Conservation (phyloP, 1,140 invertebrate species). For the Nasonia longicornis region DNA sequence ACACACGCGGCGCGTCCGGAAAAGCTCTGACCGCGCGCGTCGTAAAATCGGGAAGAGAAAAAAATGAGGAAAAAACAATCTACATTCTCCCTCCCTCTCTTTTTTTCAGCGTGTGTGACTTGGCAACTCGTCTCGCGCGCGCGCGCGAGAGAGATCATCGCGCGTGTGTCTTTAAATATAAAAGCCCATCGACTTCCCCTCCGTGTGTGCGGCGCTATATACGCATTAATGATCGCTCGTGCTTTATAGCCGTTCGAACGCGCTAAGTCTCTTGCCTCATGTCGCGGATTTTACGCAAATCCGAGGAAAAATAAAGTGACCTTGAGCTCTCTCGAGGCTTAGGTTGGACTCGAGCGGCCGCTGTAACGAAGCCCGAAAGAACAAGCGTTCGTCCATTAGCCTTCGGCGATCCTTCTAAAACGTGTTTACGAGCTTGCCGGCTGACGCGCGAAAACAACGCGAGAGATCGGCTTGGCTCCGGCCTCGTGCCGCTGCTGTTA, state of each 20-base stretch:
- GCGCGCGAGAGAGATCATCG: too few species aligned
- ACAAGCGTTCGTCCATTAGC: background rate
- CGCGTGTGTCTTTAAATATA: constrained; percentile 9
- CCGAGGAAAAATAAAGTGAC: constrained; percentile 6
- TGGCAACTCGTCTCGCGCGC: background rate
- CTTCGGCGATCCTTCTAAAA: constrained; percentile 12
- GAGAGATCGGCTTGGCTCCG: too few species aligned
- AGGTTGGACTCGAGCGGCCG: background rate
- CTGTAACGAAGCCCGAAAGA: background rate
- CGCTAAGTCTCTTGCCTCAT: background rate
- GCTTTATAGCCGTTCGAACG: background rate
- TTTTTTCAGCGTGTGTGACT: background rate
- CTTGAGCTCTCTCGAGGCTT: background rate
- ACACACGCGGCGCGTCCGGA: background rate
- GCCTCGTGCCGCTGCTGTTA: background rate
- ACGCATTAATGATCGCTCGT: constrained; percentile 7
- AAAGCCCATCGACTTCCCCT: constrained; percentile 24
- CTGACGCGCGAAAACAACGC: background rate
- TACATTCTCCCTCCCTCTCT: background rate
- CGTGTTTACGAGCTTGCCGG: background rate
- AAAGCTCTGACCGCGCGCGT: background rate
- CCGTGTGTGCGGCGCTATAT: too few species aligned
- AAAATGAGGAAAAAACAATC: background rate
- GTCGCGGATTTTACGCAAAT: background rate
- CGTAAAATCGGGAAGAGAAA: background rate